phyloP scores from a whole-genome alignment of 1,140 invertebrate species.

The Platorchestia sp. region DNA sequence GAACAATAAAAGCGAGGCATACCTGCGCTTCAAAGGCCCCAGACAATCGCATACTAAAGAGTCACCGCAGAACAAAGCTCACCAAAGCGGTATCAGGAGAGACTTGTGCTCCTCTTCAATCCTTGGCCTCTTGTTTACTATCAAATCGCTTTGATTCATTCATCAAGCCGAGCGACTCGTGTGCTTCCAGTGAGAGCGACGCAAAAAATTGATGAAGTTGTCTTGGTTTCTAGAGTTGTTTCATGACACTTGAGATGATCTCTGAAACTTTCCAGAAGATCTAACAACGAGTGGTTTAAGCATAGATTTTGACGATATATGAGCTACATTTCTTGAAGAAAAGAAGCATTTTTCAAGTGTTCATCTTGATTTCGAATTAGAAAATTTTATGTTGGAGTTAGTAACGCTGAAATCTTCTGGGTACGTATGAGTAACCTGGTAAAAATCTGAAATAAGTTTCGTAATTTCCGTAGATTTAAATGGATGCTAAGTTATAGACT shows the following conservation, averaged over 20 bases:
- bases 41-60: slow-evolving; percentile 13
- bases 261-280: background rate
- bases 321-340: background rate
- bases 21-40: background rate
- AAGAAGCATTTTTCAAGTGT: background rate
- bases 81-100: background rate
- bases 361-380: background rate
- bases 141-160: slow-evolving; percentile 40
- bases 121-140: slow-evolving; percentile 27
- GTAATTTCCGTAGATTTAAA: background rate
- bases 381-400: background rate
- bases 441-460: background rate
- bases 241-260: background rate
- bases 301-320: background rate
- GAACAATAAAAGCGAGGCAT: background rate
- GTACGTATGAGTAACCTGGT: background rate
- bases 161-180: background rate
- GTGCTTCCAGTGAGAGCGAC: background rate
- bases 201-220: background rate
- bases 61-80: slow-evolving; percentile 32
- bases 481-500: background rate
- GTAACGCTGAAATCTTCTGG: background rate
- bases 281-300: background rate
- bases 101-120: background rate
- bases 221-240: background rate